Evolutionary conservation across 2,888 invertebrate species (phyloP), one percentile per base, ranked within the genome.

Genomic region (Drosophila gaucha): DNA sequence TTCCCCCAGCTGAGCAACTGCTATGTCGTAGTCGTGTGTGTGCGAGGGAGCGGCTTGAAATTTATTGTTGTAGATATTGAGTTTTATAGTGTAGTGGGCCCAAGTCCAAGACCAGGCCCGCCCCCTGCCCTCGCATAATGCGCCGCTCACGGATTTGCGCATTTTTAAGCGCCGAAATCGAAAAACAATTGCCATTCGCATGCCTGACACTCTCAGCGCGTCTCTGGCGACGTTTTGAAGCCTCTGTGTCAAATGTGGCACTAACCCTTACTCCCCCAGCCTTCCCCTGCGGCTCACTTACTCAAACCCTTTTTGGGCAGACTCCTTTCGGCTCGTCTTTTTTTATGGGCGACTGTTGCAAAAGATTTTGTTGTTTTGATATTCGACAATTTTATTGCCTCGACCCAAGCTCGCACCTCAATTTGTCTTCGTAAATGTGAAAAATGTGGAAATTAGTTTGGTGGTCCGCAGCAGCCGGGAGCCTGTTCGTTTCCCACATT

Each of bases 391-490:
- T 90, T 90, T 90, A 90, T 90, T 90, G 89, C 88, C 88, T 89
- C 89, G 90, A 90, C 90, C 89, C 86, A 88, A 88, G 90, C 90
- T 90, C 88, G 90, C 90, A 90, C 90, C 90, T 90, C 90, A 90
- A 90, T 90, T 90, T 90, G 90, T 90, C 90, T 90, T 90, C 89
- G 90, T 79, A 90, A 90, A 90, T 90, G 90, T 84, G 90, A 90
- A 90, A 90, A 90, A 89, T 90, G 90, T 90, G 90, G 90, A 90
- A 90, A 90, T 90, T 90, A 90, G 90, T 83, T 84, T 90, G 73
- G 69, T 72, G 84, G 78, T 72, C 75, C 70, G 47, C 57, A 51
- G 35, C 46, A 10, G 60, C 16, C 31, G 35, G 35, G 35, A 24
- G 49, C 12, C 49, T 4, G n/a, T 20, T 44, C 20, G 16, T 43